Conservation (phyloP, 2,888 invertebrate genomes). For the Epsilonema sp. region DNA sequence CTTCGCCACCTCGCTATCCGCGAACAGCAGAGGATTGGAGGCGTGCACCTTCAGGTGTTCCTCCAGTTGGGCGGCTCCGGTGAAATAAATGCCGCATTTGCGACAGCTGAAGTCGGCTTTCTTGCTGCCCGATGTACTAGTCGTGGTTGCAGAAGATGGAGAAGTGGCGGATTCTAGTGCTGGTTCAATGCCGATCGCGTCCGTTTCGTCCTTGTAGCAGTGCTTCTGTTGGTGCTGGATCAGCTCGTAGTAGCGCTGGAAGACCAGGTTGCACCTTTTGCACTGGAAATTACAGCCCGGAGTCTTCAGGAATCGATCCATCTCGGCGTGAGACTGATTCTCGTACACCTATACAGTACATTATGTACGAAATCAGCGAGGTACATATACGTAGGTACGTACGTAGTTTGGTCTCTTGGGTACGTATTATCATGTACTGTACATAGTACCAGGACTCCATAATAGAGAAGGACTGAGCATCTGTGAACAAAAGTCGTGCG, state of each 20-base stretch:
- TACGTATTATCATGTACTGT: background rate
- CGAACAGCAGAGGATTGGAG: conserved; percentile 4
- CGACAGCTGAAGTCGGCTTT: conserved; percentile 48
- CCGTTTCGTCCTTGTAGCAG: conserved; percentile 46
- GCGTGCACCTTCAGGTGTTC: conserved; percentile 14
- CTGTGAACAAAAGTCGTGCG: too few relatives aligned
- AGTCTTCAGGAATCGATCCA: conserved; percentile 62
- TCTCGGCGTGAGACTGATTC: conserved; percentile 66
- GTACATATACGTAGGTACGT: too few relatives aligned
- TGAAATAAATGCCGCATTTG: conserved; percentile 51
- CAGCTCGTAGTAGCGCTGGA: conserved; percentile 91
- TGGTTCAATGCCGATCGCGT: background rate
- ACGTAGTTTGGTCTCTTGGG: too few relatives aligned
- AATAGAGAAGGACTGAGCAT: too few relatives aligned
- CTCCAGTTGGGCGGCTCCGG: conserved; percentile 11
- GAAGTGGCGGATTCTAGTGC: too few relatives aligned
- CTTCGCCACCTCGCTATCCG: background rate
- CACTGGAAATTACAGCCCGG: conserved; percentile 94
- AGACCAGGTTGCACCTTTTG: conserved; percentile 91
- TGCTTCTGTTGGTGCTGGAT: conserved; percentile 96
- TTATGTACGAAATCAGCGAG: too few relatives aligned
- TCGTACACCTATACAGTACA: conserved; percentile 63
- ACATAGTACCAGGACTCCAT: too few relatives aligned
- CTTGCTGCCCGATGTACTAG: background rate
- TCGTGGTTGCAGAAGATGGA: background rate